Percentiles rank a stretch among this genome's conserved stretches.
Conservation (phyloP, 2,797 vertebrate genomes). For the Alcedo quadribrachys region DNA sequence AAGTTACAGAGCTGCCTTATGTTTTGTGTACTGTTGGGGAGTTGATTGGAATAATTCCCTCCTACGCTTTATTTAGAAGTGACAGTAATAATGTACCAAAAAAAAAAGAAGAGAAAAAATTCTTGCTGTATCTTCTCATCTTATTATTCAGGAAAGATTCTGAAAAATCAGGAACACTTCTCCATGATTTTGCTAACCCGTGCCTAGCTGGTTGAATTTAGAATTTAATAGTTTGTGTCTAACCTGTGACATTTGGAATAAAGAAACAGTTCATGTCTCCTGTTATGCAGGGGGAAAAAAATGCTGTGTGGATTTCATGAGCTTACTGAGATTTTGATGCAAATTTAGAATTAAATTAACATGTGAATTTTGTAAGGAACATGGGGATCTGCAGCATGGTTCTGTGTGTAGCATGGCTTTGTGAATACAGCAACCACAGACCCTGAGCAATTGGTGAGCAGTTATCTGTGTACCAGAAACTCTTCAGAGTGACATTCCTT, state of each 20-base stretch:
- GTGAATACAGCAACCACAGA: not conserved
- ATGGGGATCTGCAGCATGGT: not conserved
- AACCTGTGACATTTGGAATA: conserved; percentile 2
- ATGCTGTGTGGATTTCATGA: not conserved
- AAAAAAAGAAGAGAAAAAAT: not conserved
- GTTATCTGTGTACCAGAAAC: not conserved
- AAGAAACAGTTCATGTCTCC: not conserved
- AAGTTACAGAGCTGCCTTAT: conserved; percentile 62
- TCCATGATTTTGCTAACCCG: not conserved
- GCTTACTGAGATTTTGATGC: not conserved
- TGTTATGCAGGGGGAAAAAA: not conserved
- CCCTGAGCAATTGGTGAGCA: not conserved
- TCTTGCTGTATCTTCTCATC: not conserved
- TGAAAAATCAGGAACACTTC: not conserved
- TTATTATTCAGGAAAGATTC: not conserved
- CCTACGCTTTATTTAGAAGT: conserved; percentile 47
- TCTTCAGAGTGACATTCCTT: not conserved
- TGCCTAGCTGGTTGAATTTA: not conserved
- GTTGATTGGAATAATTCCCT: conserved; percentile 61
- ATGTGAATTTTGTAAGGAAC: not conserved
- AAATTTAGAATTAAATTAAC: not conserved
- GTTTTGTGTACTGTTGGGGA: conserved; percentile 57
- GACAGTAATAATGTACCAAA: conserved; percentile 24
- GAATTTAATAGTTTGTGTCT: not conserved
- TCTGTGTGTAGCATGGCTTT: not conserved